Evolutionary conservation across 1,140 invertebrate genomes (phyloP).

Genomic region (Paracyclopina nana): DNA sequence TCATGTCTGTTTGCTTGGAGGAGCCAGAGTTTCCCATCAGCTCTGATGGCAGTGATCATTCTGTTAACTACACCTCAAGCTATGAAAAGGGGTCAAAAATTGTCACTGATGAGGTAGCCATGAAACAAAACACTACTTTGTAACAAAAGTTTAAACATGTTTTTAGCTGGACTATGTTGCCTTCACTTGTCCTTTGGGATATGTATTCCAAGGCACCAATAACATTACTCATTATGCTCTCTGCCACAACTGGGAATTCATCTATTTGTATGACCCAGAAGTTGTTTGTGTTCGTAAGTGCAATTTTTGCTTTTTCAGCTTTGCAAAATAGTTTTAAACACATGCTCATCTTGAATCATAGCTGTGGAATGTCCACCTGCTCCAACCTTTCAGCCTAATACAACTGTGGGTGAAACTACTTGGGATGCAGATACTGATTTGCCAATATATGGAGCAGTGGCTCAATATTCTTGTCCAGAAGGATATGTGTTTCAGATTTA

Average conservation of each 20-base stretch:
- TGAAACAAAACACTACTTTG: not conserved
- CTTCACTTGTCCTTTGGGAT: not conserved
- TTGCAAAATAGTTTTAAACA: not conserved
- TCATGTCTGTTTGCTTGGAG: not conserved
- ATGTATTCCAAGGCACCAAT: not conserved
- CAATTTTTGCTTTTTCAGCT: not conserved
- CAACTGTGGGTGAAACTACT: not conserved
- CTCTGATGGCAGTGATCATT: not conserved
- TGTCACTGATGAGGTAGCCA: not conserved
- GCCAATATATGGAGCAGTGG: not conserved
- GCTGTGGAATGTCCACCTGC: not conserved
- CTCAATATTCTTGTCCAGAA: not conserved
- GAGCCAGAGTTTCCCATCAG: not conserved
- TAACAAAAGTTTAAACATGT: not conserved
- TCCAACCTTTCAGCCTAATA: not conserved
- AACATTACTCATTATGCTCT: not conserved
- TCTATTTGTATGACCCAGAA: not conserved
- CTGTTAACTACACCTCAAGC: not conserved
- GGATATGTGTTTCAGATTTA: not conserved
- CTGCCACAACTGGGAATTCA: not conserved
- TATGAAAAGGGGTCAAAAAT: not conserved
- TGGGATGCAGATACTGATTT: not conserved
- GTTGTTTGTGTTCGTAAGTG: not conserved
- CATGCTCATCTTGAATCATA: not conserved
- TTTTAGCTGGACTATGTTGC: not conserved